phyloP scores from a whole-genome alignment of 2,113 vertebrate species.

The Rousettus leschenaultii region DNA sequence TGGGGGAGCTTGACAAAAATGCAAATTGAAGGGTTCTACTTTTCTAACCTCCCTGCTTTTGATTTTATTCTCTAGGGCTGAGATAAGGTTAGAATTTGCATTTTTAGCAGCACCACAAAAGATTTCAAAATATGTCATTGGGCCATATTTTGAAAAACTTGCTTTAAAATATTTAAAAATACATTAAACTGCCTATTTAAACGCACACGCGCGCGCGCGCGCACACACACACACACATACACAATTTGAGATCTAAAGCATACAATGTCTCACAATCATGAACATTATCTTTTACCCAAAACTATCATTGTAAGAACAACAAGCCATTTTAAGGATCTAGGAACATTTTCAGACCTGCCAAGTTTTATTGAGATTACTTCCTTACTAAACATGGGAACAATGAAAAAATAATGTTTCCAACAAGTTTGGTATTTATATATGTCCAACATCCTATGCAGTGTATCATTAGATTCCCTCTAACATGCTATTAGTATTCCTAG shows the following conservation, averaged over 20 bases:
- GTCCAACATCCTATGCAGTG: not conserved
- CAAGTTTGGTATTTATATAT: constrained; percentile 19
- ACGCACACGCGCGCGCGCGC: not conserved
- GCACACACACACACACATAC: not conserved
- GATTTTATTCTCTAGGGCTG: not conserved
- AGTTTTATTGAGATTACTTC: constrained; percentile 4
- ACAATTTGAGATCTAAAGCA: not conserved
- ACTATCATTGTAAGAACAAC: not conserved
- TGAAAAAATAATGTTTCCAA: constrained; percentile 38
- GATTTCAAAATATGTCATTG: not conserved
- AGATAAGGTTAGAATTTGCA: not conserved
- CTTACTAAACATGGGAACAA: constrained; percentile 20
- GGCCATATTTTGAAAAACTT: not conserved
- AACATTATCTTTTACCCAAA: not conserved
- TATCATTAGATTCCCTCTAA: not conserved
- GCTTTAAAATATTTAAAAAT: constrained; percentile 19
- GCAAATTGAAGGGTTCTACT: not conserved
- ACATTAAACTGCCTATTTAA: not conserved
- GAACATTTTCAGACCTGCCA: constrained; percentile 34
- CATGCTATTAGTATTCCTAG: not conserved
- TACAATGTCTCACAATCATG: not conserved
- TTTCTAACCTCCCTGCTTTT: not conserved
- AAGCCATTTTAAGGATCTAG: not conserved
- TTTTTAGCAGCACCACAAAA: not conserved
- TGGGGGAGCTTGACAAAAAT: not conserved